phyloP scores from a whole-genome alignment of 2,113 vertebrate species.

The Gallinago undulata region DNA sequence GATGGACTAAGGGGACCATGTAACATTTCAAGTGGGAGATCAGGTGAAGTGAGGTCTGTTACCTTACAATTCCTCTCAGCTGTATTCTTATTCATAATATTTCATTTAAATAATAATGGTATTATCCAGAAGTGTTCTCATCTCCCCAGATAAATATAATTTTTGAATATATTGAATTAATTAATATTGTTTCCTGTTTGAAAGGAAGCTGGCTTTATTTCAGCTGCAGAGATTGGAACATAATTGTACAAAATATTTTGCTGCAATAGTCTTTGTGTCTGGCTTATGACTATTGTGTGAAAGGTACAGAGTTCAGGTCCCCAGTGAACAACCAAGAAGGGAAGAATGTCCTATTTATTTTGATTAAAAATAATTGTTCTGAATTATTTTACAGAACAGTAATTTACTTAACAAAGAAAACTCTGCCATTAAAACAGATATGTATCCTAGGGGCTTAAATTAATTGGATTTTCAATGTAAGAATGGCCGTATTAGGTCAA shows the following conservation, averaged over 20 bases:
- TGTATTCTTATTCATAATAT: background rate
- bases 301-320: background rate
- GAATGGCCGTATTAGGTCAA: background rate
- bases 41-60: background rate
- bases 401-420: background rate
- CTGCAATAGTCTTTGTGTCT: background rate
- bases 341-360: background rate
- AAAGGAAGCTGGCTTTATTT: slow-evolving; percentile 12
- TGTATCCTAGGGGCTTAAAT: background rate
- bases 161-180: background rate
- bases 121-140: background rate
- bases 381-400: background rate
- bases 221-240: background rate
- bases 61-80: background rate
- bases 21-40: background rate
- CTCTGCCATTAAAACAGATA: background rate
- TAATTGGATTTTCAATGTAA: background rate
- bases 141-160: background rate
- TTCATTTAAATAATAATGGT: background rate
- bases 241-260: background rate
- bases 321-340: background rate
- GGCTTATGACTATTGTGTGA: background rate
- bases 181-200: background rate
- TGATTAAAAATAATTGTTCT: background rate
- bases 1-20: background rate